Conservation (phyloP, 2,888 invertebrate species). For the Hyposoter didymator region DNA sequence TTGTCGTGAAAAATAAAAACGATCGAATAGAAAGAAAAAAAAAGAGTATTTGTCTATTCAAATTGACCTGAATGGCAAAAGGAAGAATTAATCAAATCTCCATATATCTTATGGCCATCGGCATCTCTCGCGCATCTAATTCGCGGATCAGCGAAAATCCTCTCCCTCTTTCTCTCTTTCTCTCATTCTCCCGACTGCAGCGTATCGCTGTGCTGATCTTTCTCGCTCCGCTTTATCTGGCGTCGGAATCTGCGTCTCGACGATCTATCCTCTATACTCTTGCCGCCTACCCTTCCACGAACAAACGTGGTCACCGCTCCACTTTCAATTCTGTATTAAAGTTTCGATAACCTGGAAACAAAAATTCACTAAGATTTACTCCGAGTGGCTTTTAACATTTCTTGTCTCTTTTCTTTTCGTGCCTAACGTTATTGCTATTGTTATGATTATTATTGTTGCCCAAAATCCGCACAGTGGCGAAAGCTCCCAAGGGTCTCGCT, state of each 20-base stretch:
- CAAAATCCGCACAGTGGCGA: constrained; percentile 49
- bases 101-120: constrained; percentile 42
- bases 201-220: constrained; percentile 51
- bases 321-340: constrained; percentile 47
- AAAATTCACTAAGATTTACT: constrained; percentile 30
- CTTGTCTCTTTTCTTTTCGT: constrained; percentile 29
- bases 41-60: constrained; percentile 24
- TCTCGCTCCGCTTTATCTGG: constrained; percentile 73
- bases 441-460: constrained; percentile 43
- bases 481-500: constrained; percentile 39
- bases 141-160: constrained; percentile 62
- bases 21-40: neutral
- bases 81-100: constrained; percentile 49
- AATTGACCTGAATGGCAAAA: constrained; percentile 15
- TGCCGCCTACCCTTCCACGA: constrained; percentile 73
- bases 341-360: neutral
- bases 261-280: constrained; percentile 52
- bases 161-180: constrained; percentile 22
- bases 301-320: constrained; percentile 66
- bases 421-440: neutral
- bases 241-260: constrained; percentile 76
- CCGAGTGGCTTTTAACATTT: constrained; percentile 36
- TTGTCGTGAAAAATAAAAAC: neutral
- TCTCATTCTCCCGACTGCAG: constrained; percentile 18
- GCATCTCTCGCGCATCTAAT: constrained; percentile 52